These are phyloP conservation scores for Tachycineta bicolor DNA, from an alignment of 2,113 vertebrate genomes.

Conservation along the genomic window DNA sequence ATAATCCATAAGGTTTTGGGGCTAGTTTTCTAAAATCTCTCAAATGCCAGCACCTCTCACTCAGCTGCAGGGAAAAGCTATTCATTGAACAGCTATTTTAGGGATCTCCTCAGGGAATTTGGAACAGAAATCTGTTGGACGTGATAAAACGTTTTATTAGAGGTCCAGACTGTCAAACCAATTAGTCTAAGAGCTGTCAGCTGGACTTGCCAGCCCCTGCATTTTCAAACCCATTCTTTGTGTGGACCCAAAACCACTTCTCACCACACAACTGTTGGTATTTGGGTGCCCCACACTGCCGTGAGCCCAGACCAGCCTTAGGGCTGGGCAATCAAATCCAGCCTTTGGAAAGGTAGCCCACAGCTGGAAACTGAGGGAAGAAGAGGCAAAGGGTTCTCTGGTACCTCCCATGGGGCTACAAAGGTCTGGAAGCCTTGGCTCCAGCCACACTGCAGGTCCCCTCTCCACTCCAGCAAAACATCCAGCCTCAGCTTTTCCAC, in stretches of 20 bases:
- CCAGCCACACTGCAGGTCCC: not conserved
- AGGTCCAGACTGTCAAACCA: not conserved
- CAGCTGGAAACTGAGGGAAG: not conserved
- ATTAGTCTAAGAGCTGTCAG: constrained; percentile 28
- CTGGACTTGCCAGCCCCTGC: not conserved
- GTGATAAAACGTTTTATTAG: constrained; percentile 19
- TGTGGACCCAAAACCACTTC: not conserved
- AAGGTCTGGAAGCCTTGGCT: not conserved
- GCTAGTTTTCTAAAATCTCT: constrained; percentile 17
- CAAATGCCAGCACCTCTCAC: not conserved
- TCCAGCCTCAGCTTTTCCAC: not conserved
- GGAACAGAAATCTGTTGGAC: constrained; percentile 34
- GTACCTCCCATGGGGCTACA: not conserved
- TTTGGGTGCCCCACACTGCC: not conserved
- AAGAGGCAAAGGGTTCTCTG: not conserved
- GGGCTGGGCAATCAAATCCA: not conserved
- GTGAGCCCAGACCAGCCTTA: not conserved
- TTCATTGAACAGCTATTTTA: constrained; percentile 26
- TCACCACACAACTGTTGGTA: rapidly evolving
- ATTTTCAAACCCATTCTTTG: not conserved
- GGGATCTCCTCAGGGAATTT: constrained; percentile 19
- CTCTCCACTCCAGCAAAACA: not conserved
- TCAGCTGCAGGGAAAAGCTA: constrained; percentile 9
- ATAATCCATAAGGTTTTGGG: not conserved
- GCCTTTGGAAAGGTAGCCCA: not conserved